phyloP scores from a whole-genome alignment of 2,113 vertebrate species.

The Epinephelus lanceolatus region DNA sequence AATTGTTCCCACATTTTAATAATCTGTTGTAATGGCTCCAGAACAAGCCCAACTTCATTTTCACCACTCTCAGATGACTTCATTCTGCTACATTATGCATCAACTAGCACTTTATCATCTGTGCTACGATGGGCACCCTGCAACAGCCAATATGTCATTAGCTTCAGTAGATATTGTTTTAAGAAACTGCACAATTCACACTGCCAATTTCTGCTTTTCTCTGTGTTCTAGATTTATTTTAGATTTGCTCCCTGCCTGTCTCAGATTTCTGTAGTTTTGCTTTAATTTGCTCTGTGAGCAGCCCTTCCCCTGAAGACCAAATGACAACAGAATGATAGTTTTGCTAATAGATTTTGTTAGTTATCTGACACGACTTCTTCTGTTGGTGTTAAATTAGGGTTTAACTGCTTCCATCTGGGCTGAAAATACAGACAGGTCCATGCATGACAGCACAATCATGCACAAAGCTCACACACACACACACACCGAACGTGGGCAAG shows the following conservation, averaged over 20 bases:
- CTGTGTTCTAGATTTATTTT: conserved; percentile 24
- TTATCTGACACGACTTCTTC: conserved; percentile 78
- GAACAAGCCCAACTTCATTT: conserved; percentile 32
- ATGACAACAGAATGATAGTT: conserved; percentile 80
- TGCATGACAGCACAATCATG: conserved; percentile 54
- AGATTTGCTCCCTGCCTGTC: conserved; percentile 23
- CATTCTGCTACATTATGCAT: conserved; percentile 28
- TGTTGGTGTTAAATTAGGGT: conserved; percentile 78
- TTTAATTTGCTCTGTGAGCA: conserved; percentile 54
- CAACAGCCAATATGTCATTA: conserved; percentile 50
- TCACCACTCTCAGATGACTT: conserved; percentile 39
- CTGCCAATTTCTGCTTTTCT: conserved; percentile 7
- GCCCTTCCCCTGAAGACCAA: conserved; percentile 60
- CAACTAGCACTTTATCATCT: conserved; percentile 49
- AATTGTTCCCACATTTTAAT: conserved; percentile 45
- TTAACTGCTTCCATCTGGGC: conserved; percentile 82
- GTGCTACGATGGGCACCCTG: conserved; percentile 23
- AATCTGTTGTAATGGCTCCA: conserved; percentile 44
- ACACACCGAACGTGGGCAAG: conserved; percentile 49
- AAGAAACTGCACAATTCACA: conserved; percentile 33
- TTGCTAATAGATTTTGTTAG: conserved; percentile 83
- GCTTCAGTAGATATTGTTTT: conserved; percentile 39
- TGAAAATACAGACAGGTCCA: conserved; percentile 66
- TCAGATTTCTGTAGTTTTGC: conserved; percentile 54
- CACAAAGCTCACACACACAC: conserved; percentile 52